Evolutionary conservation across 2,888 invertebrate species (phyloP).

Genomic region (Escarpia spicata): DNA sequence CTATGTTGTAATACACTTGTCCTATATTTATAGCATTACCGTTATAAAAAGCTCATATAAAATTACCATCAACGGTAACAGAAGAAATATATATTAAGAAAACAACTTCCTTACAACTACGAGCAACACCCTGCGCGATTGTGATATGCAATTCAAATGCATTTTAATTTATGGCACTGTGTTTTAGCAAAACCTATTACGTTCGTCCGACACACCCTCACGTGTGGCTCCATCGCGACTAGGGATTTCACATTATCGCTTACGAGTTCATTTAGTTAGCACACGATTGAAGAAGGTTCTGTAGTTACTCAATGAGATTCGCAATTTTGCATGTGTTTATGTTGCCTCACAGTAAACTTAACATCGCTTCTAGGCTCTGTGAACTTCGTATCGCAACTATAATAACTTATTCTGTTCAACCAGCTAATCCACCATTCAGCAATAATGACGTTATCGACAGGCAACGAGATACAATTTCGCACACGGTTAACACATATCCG

Average conservation of each 20-base stretch:
- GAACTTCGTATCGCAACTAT: neutral
- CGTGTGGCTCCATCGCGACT: neutral
- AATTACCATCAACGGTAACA: neutral
- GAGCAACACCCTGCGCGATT: neutral
- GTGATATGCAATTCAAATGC: neutral
- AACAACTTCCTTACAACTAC: neutral
- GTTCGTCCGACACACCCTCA: neutral
- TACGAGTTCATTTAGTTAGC: neutral
- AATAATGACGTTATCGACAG: no score
- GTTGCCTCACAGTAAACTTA: neutral
- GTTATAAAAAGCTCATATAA: conserved; percentile 12
- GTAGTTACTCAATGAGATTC: neutral
- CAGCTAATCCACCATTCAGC: no score
- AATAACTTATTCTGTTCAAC: neutral
- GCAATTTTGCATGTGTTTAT: neutral
- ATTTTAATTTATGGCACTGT: neutral
- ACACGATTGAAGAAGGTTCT: neutral
- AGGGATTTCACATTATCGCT: neutral
- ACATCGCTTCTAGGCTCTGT: neutral
- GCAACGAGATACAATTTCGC: no score
- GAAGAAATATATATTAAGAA: neutral
- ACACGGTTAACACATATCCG: no score
- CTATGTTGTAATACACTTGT: neutral
- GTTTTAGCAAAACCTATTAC: neutral
- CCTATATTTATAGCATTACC: neutral